Evolutionary conservation across 2,797 vertebrate species (phyloP).

Genomic region (Novumbra hubbsi): DNA sequence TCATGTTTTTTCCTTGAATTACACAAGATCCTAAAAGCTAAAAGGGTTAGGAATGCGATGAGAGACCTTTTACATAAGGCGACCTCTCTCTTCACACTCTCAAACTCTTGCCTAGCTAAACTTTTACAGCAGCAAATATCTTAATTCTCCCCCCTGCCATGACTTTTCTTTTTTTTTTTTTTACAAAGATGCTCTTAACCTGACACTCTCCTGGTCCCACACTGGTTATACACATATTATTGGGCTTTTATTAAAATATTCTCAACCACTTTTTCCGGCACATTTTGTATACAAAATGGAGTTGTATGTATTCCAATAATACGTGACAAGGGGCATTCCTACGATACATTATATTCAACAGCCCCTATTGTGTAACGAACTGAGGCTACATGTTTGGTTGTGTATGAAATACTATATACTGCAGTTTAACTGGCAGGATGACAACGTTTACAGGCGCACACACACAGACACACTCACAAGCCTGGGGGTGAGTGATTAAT

Average conservation of each 20-base stretch:
- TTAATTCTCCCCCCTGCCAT: not conserved
- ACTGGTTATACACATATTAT: not conserved
- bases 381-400: slow-evolving; percentile 14
- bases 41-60: too few species aligned
- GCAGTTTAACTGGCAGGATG: slow-evolving; percentile 6
- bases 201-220: slow-evolving; percentile 7
- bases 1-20: not conserved
- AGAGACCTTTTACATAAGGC: slow-evolving; percentile 5
- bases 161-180: not conserved
- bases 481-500: not conserved
- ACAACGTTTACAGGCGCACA: too few species aligned
- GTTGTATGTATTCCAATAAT: not conserved
- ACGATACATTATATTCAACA: not conserved
- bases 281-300: not conserved
- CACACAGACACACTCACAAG: not conserved
- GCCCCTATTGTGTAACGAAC: not conserved
- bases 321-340: not conserved
- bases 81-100: slow-evolving; percentile 9
- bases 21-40: slow-evolving; percentile 37
- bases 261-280: not conserved
- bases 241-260: not conserved
- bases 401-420: slow-evolving; percentile 10
- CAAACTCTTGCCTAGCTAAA: not conserved
- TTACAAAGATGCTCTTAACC: not conserved
- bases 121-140: not conserved